Evolutionary conservation across 1,140 invertebrate species (phyloP).

Genomic region (Lasioglossum albipes): DNA sequence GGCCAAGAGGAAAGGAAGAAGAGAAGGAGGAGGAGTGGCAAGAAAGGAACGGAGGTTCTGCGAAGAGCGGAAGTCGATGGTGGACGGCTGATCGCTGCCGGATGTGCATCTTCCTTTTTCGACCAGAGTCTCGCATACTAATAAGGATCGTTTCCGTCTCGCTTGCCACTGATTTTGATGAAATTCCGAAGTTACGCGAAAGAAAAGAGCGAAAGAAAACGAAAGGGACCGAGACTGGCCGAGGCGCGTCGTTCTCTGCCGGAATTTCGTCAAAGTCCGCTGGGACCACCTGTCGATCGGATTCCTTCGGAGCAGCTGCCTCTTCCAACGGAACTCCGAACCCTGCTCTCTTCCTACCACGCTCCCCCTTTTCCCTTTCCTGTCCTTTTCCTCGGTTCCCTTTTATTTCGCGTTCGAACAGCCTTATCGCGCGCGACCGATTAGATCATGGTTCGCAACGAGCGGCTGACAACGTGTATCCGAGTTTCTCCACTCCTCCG

Average conservation of each 20-base stretch:
- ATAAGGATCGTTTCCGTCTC: conserved; percentile 47
- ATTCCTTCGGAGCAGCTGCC: conserved; percentile 39
- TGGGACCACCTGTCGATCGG: conserved; percentile 36
- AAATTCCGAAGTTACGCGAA: conserved; percentile 33
- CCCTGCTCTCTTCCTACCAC: background rate
- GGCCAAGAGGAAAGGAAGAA: background rate
- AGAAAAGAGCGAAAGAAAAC: conserved; percentile 1
- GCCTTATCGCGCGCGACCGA: too few species aligned
- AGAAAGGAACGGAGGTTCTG: conserved; percentile 56
- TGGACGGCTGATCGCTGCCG: conserved; percentile 63
- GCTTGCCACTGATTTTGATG: conserved; percentile 29
- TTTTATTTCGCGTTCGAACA: background rate
- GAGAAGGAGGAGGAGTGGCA: conserved; percentile 13
- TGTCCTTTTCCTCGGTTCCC: too few species aligned
- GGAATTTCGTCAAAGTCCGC: conserved; percentile 18
- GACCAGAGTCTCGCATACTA: conserved; percentile 60
- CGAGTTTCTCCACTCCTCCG: too few species aligned
- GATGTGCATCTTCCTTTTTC: conserved; percentile 64
- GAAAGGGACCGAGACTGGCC: too few species aligned
- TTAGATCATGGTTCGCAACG: too few species aligned
- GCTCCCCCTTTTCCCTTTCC: background rate
- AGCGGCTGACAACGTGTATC: too few species aligned
- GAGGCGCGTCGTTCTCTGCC: background rate
- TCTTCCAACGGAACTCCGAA: background rate
- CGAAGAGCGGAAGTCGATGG: conserved; percentile 65